Evolutionary conservation across 64 coral and sea anemone genomes (phyloP).

Genomic region (Montipora foliosa): DNA sequence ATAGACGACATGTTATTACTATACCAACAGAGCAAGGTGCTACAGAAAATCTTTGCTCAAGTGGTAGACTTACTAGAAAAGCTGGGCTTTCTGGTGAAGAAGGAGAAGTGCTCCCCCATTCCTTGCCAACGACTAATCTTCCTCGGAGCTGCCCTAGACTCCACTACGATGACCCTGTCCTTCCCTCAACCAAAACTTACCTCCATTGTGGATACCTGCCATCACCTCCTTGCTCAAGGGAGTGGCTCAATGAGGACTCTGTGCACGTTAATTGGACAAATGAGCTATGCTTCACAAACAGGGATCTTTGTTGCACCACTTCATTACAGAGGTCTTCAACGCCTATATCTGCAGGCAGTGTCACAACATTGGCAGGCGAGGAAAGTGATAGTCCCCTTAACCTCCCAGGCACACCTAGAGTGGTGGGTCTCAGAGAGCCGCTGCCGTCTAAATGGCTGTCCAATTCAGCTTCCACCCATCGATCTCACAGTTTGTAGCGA

Average conservation of each 20-base stretch:
- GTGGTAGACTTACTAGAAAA: not conserved
- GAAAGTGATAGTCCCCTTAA: not conserved
- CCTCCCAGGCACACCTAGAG: slow-evolving; percentile 26
- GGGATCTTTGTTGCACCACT: slow-evolving; percentile 11
- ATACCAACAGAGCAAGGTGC: slow-evolving; percentile 12
- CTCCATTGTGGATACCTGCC: not conserved
- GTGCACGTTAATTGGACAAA: slow-evolving; percentile 1
- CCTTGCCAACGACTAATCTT: too few species aligned
- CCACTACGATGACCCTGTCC: too few species aligned
- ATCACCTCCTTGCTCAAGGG: not conserved
- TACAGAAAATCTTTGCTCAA: slow-evolving; percentile 2
- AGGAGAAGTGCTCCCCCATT: too few species aligned
- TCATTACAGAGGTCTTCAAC: slow-evolving; percentile 35
- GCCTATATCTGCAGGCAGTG: not conserved
- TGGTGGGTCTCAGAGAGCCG: slow-evolving; percentile 19
- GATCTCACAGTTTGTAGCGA: too few species aligned
- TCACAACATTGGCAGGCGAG: not conserved
- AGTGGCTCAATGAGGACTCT: too few species aligned
- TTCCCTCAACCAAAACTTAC: too few species aligned
- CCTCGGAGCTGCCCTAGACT: too few species aligned
- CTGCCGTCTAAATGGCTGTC: not conserved
- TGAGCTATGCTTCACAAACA: slow-evolving; percentile 17
- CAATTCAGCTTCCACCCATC: not conserved
- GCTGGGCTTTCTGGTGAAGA: too few species aligned
- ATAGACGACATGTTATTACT: not conserved